Base-by-base conservation (phyloP, 2,113 vertebrate genomes). In the Ophiodon elongatus region DNA sequence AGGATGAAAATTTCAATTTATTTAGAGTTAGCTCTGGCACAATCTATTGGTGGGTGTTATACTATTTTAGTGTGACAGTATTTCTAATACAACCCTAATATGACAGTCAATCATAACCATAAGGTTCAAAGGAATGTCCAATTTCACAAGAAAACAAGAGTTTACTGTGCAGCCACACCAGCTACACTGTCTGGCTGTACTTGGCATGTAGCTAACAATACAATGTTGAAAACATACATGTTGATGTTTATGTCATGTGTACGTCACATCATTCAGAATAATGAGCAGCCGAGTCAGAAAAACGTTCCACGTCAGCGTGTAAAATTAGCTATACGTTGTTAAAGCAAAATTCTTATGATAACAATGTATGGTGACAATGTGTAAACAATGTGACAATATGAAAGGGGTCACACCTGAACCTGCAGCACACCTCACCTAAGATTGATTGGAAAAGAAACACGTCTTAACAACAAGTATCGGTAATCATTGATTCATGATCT, bases 71-170 rank as follows among this genome's bases (percentile, higher is more conserved):
- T 47, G 3, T 65, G 33, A 21, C 7, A 60, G 50, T 59, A 73
- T 56, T 79, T 70, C 11, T 52, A 72, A 57, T 27, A 33, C 8
- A 62, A 68, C 33, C 6, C 13, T 41, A 74, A 68, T 69, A 13
- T 81, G 64, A n/a, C 56, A 73, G 68, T 76, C 68, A 64, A 9
- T 70, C 19, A 1, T 47, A 0, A 33, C 35, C n/a, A 79, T 78
- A 59, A 60, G 29, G n/a, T 54, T 74, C 47, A 45, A 6, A 33
- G 50, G 54, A 62, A 69, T 6, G 68, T 60, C 83, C n/a, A 37
- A 13, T 72, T 79, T 60, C 59, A 66, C 33, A 35, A 69, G 29
- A 62, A 78, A 68, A 45, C 4, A 74, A 7, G 23, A 35, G 29
- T 80, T 14, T 59, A 29, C 19, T 23, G 50, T 52, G 21, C 43